phyloP scores from a whole-genome alignment of 2,888 invertebrate genomes.

The Drosophila hamatofila region DNA sequence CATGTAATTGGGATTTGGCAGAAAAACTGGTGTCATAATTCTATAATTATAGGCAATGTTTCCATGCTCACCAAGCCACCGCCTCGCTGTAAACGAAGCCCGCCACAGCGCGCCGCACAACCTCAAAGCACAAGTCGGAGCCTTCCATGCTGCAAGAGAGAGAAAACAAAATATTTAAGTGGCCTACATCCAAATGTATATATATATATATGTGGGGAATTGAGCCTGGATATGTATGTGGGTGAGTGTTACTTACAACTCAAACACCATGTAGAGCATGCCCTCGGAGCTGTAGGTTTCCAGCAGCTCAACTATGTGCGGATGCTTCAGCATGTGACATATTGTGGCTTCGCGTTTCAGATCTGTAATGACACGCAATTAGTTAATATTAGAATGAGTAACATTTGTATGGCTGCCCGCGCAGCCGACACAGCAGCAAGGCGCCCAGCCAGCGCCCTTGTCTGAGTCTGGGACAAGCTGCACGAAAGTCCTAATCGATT shows the following conservation, averaged over 20 bases:
- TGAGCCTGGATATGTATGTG: background rate
- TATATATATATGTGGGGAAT: background rate
- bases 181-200: conserved; percentile 38
- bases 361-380: conserved; percentile 88
- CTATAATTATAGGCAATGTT: conserved; percentile 25
- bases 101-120: conserved; percentile 96
- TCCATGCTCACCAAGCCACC: conserved; percentile 94
- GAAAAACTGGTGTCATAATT: conserved; percentile 15
- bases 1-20: conserved; percentile 4
- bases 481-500: conserved; percentile 65
- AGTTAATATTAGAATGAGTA: conserved; percentile 57
- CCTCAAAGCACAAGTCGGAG: conserved; percentile 98
- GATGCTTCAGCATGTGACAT: conserved; percentile 99
- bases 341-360: conserved; percentile 99
- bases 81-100: conserved; percentile 99
- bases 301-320: conserved; percentile 98
- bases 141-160: conserved; percentile 95
- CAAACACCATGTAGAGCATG: conserved; percentile 99
- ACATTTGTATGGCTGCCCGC: conserved; percentile 48
- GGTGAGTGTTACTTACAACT: conserved; percentile 92
- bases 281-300: conserved; percentile 99
- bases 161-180: conserved; percentile 40
- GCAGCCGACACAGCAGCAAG: background rate
- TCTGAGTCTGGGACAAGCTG: conserved; percentile 50
- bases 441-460: background rate